Base-by-base conservation (phyloP, 2,797 vertebrate species). In the Hyperoplus immaculatus region DNA sequence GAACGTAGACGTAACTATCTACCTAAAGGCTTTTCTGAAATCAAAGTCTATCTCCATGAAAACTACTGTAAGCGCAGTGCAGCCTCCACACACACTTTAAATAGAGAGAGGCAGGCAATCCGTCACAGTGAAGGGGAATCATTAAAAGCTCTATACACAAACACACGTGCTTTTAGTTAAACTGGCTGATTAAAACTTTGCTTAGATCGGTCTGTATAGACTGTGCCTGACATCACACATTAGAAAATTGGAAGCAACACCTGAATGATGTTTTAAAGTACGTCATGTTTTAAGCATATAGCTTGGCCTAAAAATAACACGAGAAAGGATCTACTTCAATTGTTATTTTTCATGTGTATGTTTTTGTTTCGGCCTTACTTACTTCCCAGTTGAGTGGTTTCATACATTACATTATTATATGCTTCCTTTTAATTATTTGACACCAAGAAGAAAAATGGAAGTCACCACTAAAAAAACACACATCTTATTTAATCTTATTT, bases 121-220 rank as follows among this genome's bases (percentile, higher is more conserved):
- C n/a, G 62, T 78, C 61, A 41, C 51, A 43, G 56, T 4, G 15
- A 73, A 18, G 13, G 18, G 9, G 47, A 62, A 58, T 70, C 36
- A 53, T 53, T 61, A 51, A 74, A 75, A 50, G 39, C 59, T 75
- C 53, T 57, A 36, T 29, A 53, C 47, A 69, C 66, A 68, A 65
- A 68, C 62, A 75, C 74, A 64, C 66, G 39, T 81, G 78, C 38
- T 86, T 73, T 56, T 16, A 73, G 60, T 84, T 59, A 56, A 6
- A 56, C 36, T 10, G 16, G 6, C 53, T 53, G 54, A 75, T 77
- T 67, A 64, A 69, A 75, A 15, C 47, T 71, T 41, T 57, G 53
- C 39, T 72, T 38, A 47, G 0, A 49, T 29, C 38, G 42, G 15
- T 58, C 46, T 63, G 46, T 8, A 45, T 18, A 75, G 39, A 39